Conservation (phyloP, 30 jellyfish, hydroid and myxozoan genomes). For the Cassiopea andromeda region DNA sequence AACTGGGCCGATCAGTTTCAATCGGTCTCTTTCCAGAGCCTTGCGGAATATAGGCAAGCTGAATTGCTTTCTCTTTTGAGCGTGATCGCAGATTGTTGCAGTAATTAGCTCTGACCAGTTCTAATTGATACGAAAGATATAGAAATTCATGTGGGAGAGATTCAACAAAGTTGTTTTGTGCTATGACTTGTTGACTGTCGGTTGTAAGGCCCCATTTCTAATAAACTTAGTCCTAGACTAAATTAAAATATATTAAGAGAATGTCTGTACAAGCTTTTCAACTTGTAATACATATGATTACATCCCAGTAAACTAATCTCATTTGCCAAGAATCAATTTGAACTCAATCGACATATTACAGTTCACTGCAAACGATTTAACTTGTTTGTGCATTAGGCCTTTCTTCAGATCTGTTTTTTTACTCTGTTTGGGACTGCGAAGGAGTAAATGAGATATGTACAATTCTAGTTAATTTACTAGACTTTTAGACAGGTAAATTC, state of each 20-base stretch:
- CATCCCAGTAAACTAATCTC: background rate
- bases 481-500: too few relatives aligned
- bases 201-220: background rate
- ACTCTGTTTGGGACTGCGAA: background rate
- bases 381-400: background rate
- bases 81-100: background rate
- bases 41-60: too few relatives aligned
- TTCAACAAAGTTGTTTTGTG: background rate
- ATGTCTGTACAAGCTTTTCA: background rate
- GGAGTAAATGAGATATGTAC: background rate
- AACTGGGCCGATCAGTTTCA: too few relatives aligned
- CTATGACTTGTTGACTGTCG: slow-evolving; percentile 2
- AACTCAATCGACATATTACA: background rate
- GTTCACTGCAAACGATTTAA: background rate
- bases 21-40: too few relatives aligned
- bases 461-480: too few relatives aligned
- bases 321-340: slow-evolving; percentile 4
- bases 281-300: background rate
- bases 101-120: background rate
- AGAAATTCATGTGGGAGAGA: background rate
- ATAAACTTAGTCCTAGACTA: background rate
- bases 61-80: too few relatives aligned
- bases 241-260: background rate
- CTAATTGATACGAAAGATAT: background rate
- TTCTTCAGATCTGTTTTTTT: background rate